Evolutionary conservation across 2,113 vertebrate genomes (phyloP).

Genomic region (Phasianus colchicus): DNA sequence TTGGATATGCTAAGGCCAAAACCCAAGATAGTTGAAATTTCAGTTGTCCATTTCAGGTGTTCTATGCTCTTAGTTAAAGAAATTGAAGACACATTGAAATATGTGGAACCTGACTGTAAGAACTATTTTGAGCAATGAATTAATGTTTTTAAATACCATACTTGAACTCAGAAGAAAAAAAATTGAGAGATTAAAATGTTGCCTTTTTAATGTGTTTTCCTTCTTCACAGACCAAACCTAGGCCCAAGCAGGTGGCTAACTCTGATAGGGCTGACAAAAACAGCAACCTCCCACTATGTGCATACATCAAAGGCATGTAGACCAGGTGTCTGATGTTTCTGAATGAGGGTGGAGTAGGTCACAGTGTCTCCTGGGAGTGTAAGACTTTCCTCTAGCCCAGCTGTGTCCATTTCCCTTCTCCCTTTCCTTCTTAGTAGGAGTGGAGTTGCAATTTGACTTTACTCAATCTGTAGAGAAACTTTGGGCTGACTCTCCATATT

Average conservation of each 20-base stretch:
- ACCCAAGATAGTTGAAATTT: neutral
- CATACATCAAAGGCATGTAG: neutral
- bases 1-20: neutral
- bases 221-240: neutral
- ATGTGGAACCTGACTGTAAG: neutral
- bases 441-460: neutral
- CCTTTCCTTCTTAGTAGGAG: neutral
- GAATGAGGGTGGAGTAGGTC: neutral
- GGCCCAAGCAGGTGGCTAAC: neutral
- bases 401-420: neutral
- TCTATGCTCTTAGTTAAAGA: neutral
- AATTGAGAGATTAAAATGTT: neutral
- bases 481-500: neutral
- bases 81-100: neutral
- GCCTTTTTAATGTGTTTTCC: neutral
- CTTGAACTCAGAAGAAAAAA: neutral
- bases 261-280: neutral
- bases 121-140: neutral
- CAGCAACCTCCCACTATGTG: rapidly evolving
- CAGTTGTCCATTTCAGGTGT: neutral
- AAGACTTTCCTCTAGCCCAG: neutral
- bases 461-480: neutral
- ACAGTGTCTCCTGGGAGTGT: neutral
- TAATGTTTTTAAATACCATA: neutral
- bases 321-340: neutral